These are phyloP conservation scores for Maniola jurtina DNA, from an alignment of 1,140 invertebrate genomes.

Conservation along the genomic window DNA sequence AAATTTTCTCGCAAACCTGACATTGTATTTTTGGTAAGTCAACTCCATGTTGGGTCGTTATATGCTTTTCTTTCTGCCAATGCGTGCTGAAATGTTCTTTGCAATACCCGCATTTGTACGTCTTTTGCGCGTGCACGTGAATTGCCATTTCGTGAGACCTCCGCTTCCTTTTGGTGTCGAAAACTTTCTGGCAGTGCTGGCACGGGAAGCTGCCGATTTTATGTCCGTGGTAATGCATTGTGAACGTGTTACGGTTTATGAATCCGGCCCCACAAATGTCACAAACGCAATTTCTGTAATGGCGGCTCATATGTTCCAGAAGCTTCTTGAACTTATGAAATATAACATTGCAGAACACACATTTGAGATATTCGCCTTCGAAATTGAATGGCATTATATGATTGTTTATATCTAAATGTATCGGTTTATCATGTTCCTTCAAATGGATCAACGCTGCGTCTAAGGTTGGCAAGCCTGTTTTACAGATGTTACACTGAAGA, in stretches of 20 bases:
- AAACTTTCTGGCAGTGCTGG: slow-evolving; percentile 38
- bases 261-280: slow-evolving; percentile 44
- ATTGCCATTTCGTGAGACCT: slow-evolving; percentile 33
- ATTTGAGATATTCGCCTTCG: slow-evolving; percentile 29
- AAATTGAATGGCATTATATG: slow-evolving; percentile 43
- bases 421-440: slow-evolving; percentile 29
- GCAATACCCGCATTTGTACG: slow-evolving; percentile 43
- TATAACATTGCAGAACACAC: slow-evolving; percentile 22
- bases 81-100: slow-evolving; percentile 39
- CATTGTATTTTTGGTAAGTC: slow-evolving; percentile 32
- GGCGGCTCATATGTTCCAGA: slow-evolving; percentile 43
- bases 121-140: slow-evolving; percentile 27
- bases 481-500: slow-evolving; percentile 40
- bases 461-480: slow-evolving; percentile 18
- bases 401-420: slow-evolving; percentile 42
- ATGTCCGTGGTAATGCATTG: slow-evolving; percentile 32
- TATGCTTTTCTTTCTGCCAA: slow-evolving; percentile 37
- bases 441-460: slow-evolving; percentile 41
- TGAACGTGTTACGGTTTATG: slow-evolving; percentile 27
- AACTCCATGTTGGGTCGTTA: slow-evolving; percentile 36
- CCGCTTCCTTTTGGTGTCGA: slow-evolving; percentile 32
- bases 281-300: slow-evolving; percentile 49
- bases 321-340: slow-evolving; percentile 41
- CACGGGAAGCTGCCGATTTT: slow-evolving; percentile 34
- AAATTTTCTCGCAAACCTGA: slow-evolving; percentile 36